Conservation (phyloP, 2,113 vertebrate genomes). For the Egretta garzetta region DNA sequence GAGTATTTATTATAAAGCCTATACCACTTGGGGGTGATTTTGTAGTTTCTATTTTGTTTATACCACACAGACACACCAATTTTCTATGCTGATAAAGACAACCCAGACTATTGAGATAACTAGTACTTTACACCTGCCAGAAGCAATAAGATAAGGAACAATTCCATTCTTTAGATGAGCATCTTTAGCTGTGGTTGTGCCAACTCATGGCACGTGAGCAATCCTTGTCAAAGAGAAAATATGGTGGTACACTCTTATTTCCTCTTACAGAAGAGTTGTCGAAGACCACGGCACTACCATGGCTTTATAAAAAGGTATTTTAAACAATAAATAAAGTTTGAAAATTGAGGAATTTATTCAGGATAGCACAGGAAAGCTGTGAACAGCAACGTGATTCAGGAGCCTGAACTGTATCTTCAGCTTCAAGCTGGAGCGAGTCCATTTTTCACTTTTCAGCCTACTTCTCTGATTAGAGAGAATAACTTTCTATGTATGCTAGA, state of each 20-base stretch:
- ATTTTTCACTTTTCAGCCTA: background rate
- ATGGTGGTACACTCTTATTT: background rate
- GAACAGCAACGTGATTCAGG: background rate
- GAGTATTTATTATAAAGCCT: background rate
- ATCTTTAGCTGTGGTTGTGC: background rate
- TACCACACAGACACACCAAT: background rate
- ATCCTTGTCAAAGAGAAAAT: background rate
- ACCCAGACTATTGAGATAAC: background rate
- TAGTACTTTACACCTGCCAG: background rate
- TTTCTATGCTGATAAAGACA: background rate
- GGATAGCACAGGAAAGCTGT: background rate
- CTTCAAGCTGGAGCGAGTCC: background rate
- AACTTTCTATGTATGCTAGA: background rate
- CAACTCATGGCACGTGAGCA: background rate
- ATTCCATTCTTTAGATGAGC: background rate
- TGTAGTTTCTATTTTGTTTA: background rate
- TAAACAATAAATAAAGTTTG: background rate
- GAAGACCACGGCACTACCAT: background rate
- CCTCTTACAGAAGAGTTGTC: background rate
- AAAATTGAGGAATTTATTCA: background rate
- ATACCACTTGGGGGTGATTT: background rate
- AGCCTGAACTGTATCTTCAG: background rate
- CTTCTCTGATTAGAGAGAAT: background rate
- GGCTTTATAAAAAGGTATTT: background rate
- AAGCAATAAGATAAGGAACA: background rate